Percentiles rank a stretch among this genome's conserved stretches.
phyloP scores from a whole-genome alignment of 2,888 invertebrate species.

The Dorcus parallelipipedus region DNA sequence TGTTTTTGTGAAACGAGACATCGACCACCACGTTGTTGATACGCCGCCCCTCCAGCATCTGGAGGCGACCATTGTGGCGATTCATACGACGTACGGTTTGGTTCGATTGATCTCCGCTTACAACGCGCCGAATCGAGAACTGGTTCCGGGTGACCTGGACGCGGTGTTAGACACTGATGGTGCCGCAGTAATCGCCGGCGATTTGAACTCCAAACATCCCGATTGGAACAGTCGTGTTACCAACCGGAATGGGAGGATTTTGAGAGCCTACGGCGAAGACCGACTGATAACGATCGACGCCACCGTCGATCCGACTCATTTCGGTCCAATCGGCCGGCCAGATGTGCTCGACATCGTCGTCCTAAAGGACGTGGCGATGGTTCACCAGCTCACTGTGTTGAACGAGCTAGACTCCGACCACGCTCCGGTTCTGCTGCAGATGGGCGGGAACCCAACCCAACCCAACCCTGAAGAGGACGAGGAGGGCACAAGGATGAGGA shows the following conservation, averaged over 20 bases:
- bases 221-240: background rate
- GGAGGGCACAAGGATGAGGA: background rate
- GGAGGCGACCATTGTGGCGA: too few relatives aligned
- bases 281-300: background rate
- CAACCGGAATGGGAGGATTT: background rate
- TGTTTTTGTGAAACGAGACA: too few relatives aligned
- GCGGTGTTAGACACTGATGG: background rate
- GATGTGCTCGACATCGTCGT: background rate
- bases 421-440: background rate
- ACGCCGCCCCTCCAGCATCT: too few relatives aligned
- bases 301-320: background rate
- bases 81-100: too few relatives aligned
- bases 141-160: conserved; percentile 12
- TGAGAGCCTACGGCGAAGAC: background rate
- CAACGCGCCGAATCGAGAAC: too few relatives aligned
- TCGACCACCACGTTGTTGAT: too few relatives aligned
- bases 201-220: background rate
- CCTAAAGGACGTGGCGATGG: background rate
- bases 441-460: too few relatives aligned
- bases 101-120: too few relatives aligned
- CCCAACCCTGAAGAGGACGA: background rate
- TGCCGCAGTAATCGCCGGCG: background rate
- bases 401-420: background rate
- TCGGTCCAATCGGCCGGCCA: background rate
- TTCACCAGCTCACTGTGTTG: background rate